These are phyloP conservation scores for Chelonoidis abingdonii DNA, from an alignment of 2,113 vertebrate species.

Conservation along the genomic window DNA sequence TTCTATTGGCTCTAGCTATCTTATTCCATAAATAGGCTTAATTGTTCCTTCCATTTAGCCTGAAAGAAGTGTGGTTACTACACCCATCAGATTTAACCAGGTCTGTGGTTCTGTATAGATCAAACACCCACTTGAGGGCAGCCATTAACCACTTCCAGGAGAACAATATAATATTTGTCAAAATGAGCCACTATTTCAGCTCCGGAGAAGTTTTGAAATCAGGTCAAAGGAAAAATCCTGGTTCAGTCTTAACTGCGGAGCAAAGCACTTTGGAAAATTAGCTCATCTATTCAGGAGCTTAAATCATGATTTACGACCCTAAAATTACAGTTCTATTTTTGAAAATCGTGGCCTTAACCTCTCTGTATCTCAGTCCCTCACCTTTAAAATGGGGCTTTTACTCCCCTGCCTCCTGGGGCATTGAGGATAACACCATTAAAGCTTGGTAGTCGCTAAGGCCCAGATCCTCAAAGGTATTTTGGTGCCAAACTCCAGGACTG, in stretches of 20 bases:
- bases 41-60: not conserved
- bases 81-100: not conserved
- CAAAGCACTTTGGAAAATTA: constrained; percentile 51
- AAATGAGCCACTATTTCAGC: not conserved
- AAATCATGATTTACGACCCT: not conserved
- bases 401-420: not conserved
- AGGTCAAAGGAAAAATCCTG: not conserved
- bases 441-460: too few species aligned
- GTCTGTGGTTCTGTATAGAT: not conserved
- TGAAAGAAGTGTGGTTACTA: too few species aligned
- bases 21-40: not conserved
- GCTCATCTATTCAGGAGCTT: not conserved
- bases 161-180: not conserved
- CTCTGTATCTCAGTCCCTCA: not conserved
- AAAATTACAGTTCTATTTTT: not conserved
- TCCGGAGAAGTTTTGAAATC: not conserved
- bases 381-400: not conserved
- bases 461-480: too few species aligned
- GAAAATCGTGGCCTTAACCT: not conserved
- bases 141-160: not conserved
- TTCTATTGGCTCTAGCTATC: not conserved
- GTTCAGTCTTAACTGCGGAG: not conserved
- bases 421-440: not conserved
- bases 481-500: not conserved
- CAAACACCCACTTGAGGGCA: not conserved